These are phyloP conservation scores for Cheilosia variabilis DNA, from an alignment of 2,888 invertebrate genomes.

Conservation along the genomic window DNA sequence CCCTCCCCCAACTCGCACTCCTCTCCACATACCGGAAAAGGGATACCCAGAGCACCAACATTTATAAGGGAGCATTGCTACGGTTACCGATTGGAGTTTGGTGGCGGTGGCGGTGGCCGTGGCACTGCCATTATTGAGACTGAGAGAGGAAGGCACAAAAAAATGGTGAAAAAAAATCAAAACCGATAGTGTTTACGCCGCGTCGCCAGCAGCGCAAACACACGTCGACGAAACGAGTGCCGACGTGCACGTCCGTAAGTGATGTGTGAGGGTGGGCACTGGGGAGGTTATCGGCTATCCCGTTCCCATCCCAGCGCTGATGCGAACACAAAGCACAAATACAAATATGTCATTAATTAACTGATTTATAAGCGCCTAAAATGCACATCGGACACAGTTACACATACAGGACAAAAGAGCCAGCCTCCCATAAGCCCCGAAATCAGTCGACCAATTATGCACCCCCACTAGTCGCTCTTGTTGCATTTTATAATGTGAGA, in stretches of 20 bases:
- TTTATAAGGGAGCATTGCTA: neutral
- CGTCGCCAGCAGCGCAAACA: slow-evolving; percentile 13
- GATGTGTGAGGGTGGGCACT: neutral
- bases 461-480: too few relatives aligned
- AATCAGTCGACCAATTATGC: too few relatives aligned
- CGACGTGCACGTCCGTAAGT: neutral
- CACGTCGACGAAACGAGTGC: slow-evolving; percentile 3
- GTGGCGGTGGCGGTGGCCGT: neutral
- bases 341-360: slow-evolving; percentile 1
- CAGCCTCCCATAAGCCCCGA: too few relatives aligned
- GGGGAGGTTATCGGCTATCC: neutral
- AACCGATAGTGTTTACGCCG: slow-evolving; percentile 8
- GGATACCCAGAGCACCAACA: neutral
- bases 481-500: too few relatives aligned
- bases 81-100: neutral
- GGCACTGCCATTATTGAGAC: neutral
- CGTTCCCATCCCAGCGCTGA: neutral
- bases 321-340: neutral
- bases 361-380: neutral
- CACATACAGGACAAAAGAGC: too few relatives aligned
- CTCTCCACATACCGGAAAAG: too few relatives aligned
- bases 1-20: neutral
- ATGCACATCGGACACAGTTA: neutral
- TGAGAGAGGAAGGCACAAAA: neutral
- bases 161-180: neutral